Base-by-base conservation (phyloP, 2,888 invertebrate genomes). In the Drosophila anomalata region DNA sequence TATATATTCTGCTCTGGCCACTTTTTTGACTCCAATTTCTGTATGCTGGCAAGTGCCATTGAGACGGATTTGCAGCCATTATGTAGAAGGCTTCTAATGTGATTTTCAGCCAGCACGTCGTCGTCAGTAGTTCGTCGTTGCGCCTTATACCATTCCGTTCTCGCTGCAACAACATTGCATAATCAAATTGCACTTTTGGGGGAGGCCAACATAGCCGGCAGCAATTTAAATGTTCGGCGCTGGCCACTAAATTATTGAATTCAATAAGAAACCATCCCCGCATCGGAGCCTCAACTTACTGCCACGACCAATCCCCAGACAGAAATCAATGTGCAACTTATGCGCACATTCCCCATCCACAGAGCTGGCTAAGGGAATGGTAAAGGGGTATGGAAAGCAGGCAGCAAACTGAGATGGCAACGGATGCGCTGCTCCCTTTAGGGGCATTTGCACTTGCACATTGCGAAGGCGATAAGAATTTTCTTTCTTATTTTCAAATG, bases 261-360 rank as follows among this genome's bases (percentile, higher is more conserved):
- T 88, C 83, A 85, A 85, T 85, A 88, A 83, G 77, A 85, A 72
- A 72, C 59, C 46, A 47, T n/a, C 47, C 48, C 48, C 46, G 50
- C 59, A 50, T 50, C 42, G 62, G 52, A 52, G 39, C 53, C 24
- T 46, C 41, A 52, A 55, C 62, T 55, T 42, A 36, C 57, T 44
- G 22, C 50, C 55, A 46, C 50, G 56, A 42, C 66, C 67, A 73
- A 69, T 73, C 68, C 85, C 79, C 86, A 74, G 77, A 76, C 77
- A 71, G 85, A 80, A 86, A 88, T 86, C 85, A 86, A 86, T 86
- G 86, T 80, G 79, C 75, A 83, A 86, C 77, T 88, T 86, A 83
- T 86, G 87, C 76, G 80, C 80, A 76, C 78, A 74, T 80, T 73
- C 71, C 71, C 57, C 66, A 77, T 79, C 46, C 51, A 36, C 48